Evolutionary conservation across 1,140 invertebrate species (phyloP).

Genomic region (Macrosteles quadrilineatus): DNA sequence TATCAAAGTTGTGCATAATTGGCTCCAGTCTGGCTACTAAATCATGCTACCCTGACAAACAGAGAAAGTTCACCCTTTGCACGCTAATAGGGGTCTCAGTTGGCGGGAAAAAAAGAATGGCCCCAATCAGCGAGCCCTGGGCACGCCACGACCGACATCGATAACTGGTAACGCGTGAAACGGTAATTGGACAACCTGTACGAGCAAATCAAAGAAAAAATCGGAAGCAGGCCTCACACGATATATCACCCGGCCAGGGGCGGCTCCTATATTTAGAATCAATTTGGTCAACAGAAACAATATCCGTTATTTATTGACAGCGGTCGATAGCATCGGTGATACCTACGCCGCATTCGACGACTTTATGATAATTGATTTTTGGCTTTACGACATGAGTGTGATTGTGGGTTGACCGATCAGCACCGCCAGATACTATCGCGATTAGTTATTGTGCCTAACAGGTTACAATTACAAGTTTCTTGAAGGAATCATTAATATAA

Average conservation of each 20-base stretch:
- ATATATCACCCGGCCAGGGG: constrained; percentile 5
- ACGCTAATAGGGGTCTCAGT: constrained; percentile 23
- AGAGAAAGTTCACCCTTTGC: background rate
- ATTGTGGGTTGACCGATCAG: constrained; percentile 8
- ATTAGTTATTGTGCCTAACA: constrained; percentile 15
- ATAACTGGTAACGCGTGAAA: constrained; percentile 25
- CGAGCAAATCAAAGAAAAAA: constrained; percentile 15
- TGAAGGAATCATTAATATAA: constrained; percentile 13
- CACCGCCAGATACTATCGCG: constrained; percentile 11
- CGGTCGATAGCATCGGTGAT: background rate
- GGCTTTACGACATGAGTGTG: constrained; percentile 5
- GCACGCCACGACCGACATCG: constrained; percentile 17
- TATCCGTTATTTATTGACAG: constrained; percentile 13
- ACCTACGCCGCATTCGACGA: background rate
- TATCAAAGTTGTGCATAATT: too few relatives aligned
- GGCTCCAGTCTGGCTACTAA: too few relatives aligned
- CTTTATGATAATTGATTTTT: constrained; percentile 27
- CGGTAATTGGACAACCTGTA: constrained; percentile 23
- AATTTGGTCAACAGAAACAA: constrained; percentile 24
- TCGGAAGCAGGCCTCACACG: constrained; percentile 22
- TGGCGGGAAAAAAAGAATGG: constrained; percentile 11
- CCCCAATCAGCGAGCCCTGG: constrained; percentile 10
- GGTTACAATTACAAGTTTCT: constrained; percentile 21
- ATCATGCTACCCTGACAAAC: background rate
- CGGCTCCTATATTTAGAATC: constrained; percentile 19